Evolutionary conservation across 2,888 invertebrate genomes (phyloP).

Genomic region (Mimachlamys varia): DNA sequence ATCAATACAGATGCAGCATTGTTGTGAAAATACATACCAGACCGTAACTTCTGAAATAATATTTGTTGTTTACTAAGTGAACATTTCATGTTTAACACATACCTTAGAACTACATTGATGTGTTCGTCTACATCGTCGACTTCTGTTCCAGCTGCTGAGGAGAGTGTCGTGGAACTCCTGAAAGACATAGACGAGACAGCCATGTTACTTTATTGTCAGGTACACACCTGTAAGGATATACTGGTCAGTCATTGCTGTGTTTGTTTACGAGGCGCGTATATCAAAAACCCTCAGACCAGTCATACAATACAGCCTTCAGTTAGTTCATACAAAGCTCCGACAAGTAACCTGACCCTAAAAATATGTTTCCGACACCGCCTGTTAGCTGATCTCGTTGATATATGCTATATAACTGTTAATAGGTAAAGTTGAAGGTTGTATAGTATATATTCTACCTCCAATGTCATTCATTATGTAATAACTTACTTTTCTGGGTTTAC

Average conservation of each 20-base stretch:
- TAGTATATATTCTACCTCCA: neutral
- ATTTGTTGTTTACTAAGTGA: neutral
- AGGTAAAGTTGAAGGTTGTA: neutral
- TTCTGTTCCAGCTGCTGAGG: slow-evolving; percentile 69
- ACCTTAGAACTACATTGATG: slow-evolving; percentile 94
- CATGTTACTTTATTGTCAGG: neutral
- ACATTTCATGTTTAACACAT: slow-evolving; percentile 62
- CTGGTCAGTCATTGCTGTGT: neutral
- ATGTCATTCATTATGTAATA: neutral
- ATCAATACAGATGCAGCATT: no score
- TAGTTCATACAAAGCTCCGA: neutral
- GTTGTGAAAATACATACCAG: no score
- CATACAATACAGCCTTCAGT: slow-evolving; percentile 25
- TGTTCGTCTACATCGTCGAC: slow-evolving; percentile 85
- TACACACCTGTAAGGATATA: neutral
- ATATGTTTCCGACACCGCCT: neutral
- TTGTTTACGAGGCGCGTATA: neutral
- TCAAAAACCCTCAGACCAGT: neutral
- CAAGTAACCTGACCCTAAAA: neutral
- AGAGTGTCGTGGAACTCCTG: slow-evolving; percentile 75
- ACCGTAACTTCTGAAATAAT: neutral
- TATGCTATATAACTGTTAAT: neutral
- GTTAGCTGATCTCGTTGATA: no score
- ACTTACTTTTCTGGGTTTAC: neutral
- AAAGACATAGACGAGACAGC: slow-evolving; percentile 48